These are phyloP conservation scores for Salpingus planirostris DNA, from an alignment of 2,888 invertebrate genomes.

Conservation along the genomic window DNA sequence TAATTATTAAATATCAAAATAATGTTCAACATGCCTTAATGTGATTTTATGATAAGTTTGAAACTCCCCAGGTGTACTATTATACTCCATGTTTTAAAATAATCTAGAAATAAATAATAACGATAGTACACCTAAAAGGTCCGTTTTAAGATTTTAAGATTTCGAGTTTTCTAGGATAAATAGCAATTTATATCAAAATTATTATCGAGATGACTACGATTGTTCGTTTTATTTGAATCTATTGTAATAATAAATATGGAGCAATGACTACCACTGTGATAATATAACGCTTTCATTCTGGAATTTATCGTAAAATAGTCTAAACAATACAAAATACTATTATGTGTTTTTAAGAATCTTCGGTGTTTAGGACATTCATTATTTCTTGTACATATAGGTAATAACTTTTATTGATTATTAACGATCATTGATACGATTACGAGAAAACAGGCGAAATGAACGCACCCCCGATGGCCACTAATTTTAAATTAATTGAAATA, in stretches of 20 bases:
- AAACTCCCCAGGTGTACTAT: too few relatives aligned
- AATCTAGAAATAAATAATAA: too few relatives aligned
- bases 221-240: constrained; percentile 14
- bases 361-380: constrained; percentile 34
- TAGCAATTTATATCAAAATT: background rate
- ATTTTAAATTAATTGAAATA: too few relatives aligned
- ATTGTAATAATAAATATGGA: constrained; percentile 37
- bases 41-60: too few relatives aligned
- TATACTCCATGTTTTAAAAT: too few relatives aligned
- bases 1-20: too few relatives aligned
- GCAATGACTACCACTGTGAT: constrained; percentile 46
- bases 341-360: constrained; percentile 36
- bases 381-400: constrained; percentile 20
- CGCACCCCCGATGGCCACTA: too few relatives aligned
- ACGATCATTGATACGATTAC: background rate
- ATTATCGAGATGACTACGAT: constrained; percentile 11
- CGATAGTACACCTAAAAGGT: too few relatives aligned
- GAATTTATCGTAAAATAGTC: constrained; percentile 39
- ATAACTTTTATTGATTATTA: background rate
- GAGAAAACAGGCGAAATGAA: background rate
- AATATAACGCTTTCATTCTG: constrained; percentile 45
- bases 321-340: constrained; percentile 33
- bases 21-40: too few relatives aligned
- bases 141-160: too few relatives aligned
- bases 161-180: background rate